Evolutionary conservation across 2,888 invertebrate genomes (phyloP), one percentile per base, ranked within the genome.

Genomic region (Xestobium rufovillosum): DNA sequence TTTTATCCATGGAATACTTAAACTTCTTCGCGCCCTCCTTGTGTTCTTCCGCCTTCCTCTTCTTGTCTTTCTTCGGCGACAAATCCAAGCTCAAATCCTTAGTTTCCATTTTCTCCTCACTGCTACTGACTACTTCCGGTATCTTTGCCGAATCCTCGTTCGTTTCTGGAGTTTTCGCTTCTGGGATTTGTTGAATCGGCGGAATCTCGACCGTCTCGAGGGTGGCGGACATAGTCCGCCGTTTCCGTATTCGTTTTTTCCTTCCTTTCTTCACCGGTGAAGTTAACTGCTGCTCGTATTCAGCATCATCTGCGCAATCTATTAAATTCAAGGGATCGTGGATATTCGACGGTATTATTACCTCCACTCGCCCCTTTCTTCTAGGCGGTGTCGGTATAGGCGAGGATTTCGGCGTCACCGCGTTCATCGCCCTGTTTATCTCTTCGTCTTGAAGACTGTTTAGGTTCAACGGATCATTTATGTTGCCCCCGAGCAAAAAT

Each of bases 401-500:
- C 39, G 94, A 94, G 16, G 90, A 89, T 56, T 88, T 84, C 34
- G 94, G 94, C 10, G 94, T 94, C 0, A 84, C 82, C n/a, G 85
- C 83, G 66, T 88, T 88, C 74, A 87, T 82, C 4, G 82, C 83
- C 49, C 83, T 71, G 55, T 80, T 80, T 53, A 80, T 80, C 51
- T 82, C 82, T 59, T 84, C 84, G 60, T 85, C 82, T 65, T 83
- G 88, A 52, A 96, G 72, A 58, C 92, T 91, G 58, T 89, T 91
- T 42, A 96, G 67, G 68, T 96, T 96, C 29, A 96, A 67, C 0
- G 95, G 96, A 71, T 96, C 96, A 49, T 84, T 84, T 49, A 94
- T 94, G 64, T 91, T 95, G 4, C 95, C 96, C 28, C 95, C 96
- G 2, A 95, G 73, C 3, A 91, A 68, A 66, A 96, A 95, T 64